A percentile compares a stretch with the other conserved stretches of the same genome.
Evolutionary conservation across 1,140 invertebrate genomes (phyloP).

Genomic region (Zaprionus inermis): DNA sequence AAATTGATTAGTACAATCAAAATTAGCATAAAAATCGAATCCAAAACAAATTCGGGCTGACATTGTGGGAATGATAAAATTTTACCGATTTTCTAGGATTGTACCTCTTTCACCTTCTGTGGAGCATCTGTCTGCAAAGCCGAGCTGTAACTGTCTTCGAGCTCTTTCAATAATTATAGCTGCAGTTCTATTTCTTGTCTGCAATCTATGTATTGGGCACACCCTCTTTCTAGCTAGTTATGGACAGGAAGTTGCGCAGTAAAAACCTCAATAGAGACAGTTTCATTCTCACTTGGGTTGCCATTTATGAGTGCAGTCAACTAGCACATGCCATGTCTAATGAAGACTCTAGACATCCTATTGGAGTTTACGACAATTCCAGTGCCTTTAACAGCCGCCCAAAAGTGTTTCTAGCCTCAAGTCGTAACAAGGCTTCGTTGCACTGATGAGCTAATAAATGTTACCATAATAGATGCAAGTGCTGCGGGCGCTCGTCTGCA

Average conservation of each 20-base stretch:
- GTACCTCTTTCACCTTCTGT: too few species aligned
- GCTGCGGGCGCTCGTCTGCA: too few species aligned
- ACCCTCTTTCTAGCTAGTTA: background rate
- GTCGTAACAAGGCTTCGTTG: background rate
- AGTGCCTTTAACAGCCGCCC: background rate
- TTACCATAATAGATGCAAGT: background rate
- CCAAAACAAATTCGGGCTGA: too few species aligned
- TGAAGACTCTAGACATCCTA: background rate
- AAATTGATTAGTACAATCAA: too few species aligned
- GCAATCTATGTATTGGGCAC: background rate
- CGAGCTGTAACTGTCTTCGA: background rate
- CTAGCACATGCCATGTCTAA: background rate
- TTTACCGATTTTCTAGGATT: too few species aligned
- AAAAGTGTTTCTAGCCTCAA: background rate
- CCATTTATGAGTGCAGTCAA: background rate
- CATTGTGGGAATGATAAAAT: too few species aligned
- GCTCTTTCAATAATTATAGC: background rate
- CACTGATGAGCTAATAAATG: constrained; percentile 23
- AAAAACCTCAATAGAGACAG: background rate
- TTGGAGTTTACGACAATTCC: background rate
- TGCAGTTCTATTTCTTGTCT: background rate
- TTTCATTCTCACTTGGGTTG: background rate
- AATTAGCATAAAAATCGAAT: too few species aligned
- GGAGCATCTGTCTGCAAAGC: background rate
- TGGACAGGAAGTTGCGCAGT: background rate